phyloP scores from a whole-genome alignment of 2,113 vertebrate species.

The Microcebus griseorufus region DNA sequence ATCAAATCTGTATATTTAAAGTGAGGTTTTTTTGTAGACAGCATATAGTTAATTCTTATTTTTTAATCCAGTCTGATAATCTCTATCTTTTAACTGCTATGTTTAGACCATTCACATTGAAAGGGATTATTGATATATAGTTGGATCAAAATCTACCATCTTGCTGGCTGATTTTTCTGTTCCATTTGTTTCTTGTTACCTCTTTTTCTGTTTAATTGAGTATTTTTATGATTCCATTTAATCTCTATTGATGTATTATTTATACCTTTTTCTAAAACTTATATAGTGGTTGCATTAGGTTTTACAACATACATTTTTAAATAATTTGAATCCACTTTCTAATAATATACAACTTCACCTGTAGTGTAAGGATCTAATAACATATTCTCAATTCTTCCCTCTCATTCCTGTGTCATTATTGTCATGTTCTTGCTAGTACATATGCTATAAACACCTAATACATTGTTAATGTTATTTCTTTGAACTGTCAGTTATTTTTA shows the following conservation, averaged over 20 bases:
- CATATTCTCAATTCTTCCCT: neutral
- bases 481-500: conserved; percentile 47
- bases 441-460: conserved; percentile 13
- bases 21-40: neutral
- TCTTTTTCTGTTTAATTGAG: conserved; percentile 1
- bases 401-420: conserved; percentile 20
- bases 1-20: neutral
- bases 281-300: neutral
- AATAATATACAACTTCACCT: neutral
- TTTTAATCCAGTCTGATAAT: conserved; percentile 15
- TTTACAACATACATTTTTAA: neutral
- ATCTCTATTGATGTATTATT: conserved; percentile 16
- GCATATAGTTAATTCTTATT: neutral
- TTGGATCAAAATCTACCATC: neutral
- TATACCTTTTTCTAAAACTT: neutral
- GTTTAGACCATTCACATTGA: neutral
- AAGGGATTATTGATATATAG: neutral
- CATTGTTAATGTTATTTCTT: conserved; percentile 22
- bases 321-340: neutral
- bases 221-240: conserved; percentile 11
- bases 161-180: conserved; percentile 36
- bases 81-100: conserved; percentile 15
- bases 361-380: conserved; percentile 14
- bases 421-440: conserved; percentile 28
- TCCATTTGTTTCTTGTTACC: conserved; percentile 24